phyloP scores from a whole-genome alignment of 2,888 invertebrate genomes.

The Diaprepes abbreviatus region DNA sequence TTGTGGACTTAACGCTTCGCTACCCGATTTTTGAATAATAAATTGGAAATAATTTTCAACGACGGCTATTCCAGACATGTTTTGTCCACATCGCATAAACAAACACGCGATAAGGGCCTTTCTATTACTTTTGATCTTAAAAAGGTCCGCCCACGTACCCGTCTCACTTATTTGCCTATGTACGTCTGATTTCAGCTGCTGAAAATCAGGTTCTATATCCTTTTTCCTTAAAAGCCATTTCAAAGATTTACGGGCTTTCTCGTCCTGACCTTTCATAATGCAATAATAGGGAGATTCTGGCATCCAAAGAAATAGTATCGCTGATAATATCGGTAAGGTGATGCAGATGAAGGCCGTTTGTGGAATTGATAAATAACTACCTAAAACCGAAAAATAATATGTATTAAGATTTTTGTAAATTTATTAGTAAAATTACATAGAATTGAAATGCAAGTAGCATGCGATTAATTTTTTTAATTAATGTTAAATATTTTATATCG shows the following conservation, averaged over 20 bases:
- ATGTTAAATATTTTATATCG: no score
- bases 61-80: slow-evolving; percentile 57
- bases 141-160: slow-evolving; percentile 60
- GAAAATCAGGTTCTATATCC: slow-evolving; percentile 56
- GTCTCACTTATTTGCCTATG: slow-evolving; percentile 60
- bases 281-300: slow-evolving; percentile 70
- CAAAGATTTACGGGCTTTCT: slow-evolving; percentile 55
- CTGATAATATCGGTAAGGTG: slow-evolving; percentile 71
- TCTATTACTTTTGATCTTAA: slow-evolving; percentile 57
- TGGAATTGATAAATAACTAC: slow-evolving; percentile 69
- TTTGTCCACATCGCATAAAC: slow-evolving; percentile 59
- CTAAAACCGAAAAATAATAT: no score
- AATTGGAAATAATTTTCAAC: slow-evolving; percentile 59
- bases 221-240: slow-evolving; percentile 53
- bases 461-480: no score
- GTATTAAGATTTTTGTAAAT: no score
- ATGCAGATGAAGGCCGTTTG: slow-evolving; percentile 72
- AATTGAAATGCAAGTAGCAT: no score
- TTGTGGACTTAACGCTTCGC: slow-evolving; percentile 56
- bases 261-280: slow-evolving; percentile 53
- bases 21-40: slow-evolving; percentile 61
- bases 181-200: slow-evolving; percentile 55
- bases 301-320: slow-evolving; percentile 71
- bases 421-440: no score
- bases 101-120: slow-evolving; percentile 57